Base-by-base conservation (phyloP, 2,888 invertebrate species). In the Melolontha melolontha region DNA sequence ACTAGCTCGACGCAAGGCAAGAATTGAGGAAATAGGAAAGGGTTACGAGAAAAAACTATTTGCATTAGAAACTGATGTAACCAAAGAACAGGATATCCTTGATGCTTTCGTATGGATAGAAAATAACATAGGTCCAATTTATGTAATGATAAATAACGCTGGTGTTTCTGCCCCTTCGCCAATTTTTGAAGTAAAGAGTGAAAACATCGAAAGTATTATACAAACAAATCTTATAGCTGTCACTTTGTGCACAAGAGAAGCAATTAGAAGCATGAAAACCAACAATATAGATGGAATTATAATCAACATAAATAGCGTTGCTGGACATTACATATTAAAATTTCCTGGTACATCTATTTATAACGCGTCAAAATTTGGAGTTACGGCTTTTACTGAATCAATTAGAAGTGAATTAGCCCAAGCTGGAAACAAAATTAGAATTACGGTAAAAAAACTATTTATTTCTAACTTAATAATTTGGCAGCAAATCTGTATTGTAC, bases 121-220 rank as follows among this genome's bases (percentile, higher is more conserved):
- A 11, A 29, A 52, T 1, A 66, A 71, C 16, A 57, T 72, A 11
- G 69, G 72, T 34, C 70, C 69, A 2, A 47, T 72, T 49, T 55
- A 72, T 41, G 50, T 72, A 2, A 52, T 72, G n/a, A 64, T 72
- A 7, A 72, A 69, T 55, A 69, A 68, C 51, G 72, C 72, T 11
- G 72, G 70, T 41, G 22, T 65, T 39, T 5, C 27, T 4, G 27
- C 40, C 6, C 8, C 12, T 4, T 27, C 42, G 8, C 40, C 29
- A 16, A 27, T 67, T 10, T 16, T 11, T 6, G 44, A 68, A 34
- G 34, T 22, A n/a, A 16, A 40, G 2, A 22, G 42, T 1, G 64
- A 64, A 27, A 41, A 40, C 2, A 12, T 49, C 22, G 40, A 40
- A 27, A 39, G 42, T 6, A 16, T 59, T 6, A 14, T 68, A 11